Evolutionary conservation across 2,797 vertebrate genomes (phyloP).

Genomic region (Peromyscus nudipes): DNA sequence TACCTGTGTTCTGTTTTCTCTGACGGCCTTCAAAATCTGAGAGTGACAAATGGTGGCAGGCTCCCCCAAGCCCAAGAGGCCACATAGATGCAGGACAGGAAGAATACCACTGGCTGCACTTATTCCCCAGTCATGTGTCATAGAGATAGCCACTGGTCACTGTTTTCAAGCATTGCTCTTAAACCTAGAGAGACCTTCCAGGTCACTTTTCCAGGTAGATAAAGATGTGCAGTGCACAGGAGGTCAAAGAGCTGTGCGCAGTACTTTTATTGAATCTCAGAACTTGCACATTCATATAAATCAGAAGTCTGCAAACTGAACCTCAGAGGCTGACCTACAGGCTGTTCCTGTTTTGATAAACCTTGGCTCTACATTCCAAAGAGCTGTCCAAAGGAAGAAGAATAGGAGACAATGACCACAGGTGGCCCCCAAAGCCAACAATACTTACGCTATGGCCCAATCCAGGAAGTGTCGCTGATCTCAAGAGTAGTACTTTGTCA

Average conservation of each 20-base stretch:
- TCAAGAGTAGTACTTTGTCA: conserved; percentile 3
- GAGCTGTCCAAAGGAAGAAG: neutral
- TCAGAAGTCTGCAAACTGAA: neutral
- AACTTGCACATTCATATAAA: neutral
- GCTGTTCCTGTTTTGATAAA: neutral
- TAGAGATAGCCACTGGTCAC: neutral
- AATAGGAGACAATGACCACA: neutral
- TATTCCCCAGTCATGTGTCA: neutral
- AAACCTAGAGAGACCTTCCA: neutral
- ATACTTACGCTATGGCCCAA: conserved; percentile 6
- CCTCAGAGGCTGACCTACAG: neutral
- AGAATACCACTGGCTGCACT: neutral
- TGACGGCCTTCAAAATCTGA: neutral
- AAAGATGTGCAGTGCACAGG: accelerated
- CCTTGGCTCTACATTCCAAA: conserved; percentile 42
- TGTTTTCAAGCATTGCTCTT: neutral
- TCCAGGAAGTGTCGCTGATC: neutral
- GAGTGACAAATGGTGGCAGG: conserved; percentile 12
- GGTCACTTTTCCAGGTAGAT: neutral
- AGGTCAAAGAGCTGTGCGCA: neutral
- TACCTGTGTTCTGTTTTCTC: neutral
- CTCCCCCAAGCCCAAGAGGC: neutral
- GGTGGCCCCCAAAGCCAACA: neutral
- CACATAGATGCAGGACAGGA: neutral
- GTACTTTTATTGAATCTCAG: conserved; percentile 52